Conservation (phyloP, 2,888 invertebrate genomes). For the Drosophila phalerata region DNA sequence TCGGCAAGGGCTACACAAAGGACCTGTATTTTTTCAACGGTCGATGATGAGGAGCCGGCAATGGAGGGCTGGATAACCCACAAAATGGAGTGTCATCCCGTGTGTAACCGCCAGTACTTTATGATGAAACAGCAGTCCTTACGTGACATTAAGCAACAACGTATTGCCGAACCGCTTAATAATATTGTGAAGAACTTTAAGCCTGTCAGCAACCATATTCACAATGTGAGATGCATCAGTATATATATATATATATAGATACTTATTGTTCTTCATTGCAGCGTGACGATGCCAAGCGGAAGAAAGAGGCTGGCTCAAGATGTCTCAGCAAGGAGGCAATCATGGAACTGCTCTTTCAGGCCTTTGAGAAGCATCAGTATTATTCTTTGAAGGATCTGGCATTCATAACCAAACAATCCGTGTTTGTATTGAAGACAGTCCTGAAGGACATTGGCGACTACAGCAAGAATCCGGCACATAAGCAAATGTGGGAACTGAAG, state of each 20-base stretch:
- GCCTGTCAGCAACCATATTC: slow-evolving; percentile 29
- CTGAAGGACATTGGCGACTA: slow-evolving; percentile 35
- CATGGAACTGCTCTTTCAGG: slow-evolving; percentile 34
- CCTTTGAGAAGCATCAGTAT: slow-evolving; percentile 39
- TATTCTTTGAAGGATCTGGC: slow-evolving; percentile 33
- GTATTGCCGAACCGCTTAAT: slow-evolving; percentile 17
- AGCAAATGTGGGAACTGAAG: slow-evolving; percentile 41
- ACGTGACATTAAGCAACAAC: background rate
- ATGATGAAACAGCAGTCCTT: slow-evolving; percentile 28
- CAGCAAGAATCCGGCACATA: slow-evolving; percentile 17
- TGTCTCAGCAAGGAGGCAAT: slow-evolving; percentile 18
- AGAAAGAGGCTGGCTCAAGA: slow-evolving; percentile 15
- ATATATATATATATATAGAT: background rate
- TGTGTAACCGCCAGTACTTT: slow-evolving; percentile 30
- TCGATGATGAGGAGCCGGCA: background rate
- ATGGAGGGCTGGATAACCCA: slow-evolving; percentile 29
- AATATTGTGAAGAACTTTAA: slow-evolving; percentile 37
- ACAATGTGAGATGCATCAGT: slow-evolving; percentile 19
- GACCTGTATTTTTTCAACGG: slow-evolving; percentile 27
- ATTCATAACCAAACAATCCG: slow-evolving; percentile 28
- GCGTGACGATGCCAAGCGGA: slow-evolving; percentile 11
- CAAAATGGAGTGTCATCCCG: slow-evolving; percentile 39
- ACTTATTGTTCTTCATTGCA: background rate
- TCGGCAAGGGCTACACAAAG: background rate
- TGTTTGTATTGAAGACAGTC: slow-evolving; percentile 23